These are phyloP conservation scores for Zosterops japonicus DNA, from an alignment of 2,113 vertebrate species.

Conservation along the genomic window DNA sequence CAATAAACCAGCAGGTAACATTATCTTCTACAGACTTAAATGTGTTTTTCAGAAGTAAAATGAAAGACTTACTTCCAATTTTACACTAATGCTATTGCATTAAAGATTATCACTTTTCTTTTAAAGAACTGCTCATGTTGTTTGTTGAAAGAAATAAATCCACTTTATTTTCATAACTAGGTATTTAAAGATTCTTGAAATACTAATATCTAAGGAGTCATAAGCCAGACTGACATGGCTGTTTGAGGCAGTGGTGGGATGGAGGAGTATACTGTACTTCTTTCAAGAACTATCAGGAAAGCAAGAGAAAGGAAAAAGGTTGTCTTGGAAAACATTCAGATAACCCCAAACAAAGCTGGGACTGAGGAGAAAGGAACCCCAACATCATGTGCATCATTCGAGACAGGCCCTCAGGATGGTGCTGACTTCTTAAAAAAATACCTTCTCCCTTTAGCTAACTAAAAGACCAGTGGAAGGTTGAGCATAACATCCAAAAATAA, in stretches of 20 bases:
- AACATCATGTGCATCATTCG: too few relatives aligned
- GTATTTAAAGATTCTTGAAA: background rate
- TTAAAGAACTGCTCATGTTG: background rate
- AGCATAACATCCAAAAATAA: background rate
- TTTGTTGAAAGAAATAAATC: background rate
- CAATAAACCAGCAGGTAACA: background rate
- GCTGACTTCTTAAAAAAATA: background rate
- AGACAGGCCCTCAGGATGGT: background rate
- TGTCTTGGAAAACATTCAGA: background rate
- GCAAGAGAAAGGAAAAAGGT: background rate
- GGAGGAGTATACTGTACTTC: background rate
- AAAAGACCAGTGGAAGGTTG: background rate
- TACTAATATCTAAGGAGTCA: background rate
- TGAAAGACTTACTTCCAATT: background rate
- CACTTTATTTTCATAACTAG: background rate
- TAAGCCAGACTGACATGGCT: background rate
- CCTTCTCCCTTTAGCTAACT: background rate
- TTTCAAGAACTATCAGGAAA: background rate
- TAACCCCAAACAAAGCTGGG: background rate
- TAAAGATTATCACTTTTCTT: background rate
- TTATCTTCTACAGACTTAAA: background rate
- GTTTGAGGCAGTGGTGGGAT: fast-evolving
- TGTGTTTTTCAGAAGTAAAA: background rate
- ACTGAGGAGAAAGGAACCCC: background rate
- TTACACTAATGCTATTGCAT: background rate